phyloP scores from a whole-genome alignment of 2,113 vertebrate species.

The Setophaga petechia region DNA sequence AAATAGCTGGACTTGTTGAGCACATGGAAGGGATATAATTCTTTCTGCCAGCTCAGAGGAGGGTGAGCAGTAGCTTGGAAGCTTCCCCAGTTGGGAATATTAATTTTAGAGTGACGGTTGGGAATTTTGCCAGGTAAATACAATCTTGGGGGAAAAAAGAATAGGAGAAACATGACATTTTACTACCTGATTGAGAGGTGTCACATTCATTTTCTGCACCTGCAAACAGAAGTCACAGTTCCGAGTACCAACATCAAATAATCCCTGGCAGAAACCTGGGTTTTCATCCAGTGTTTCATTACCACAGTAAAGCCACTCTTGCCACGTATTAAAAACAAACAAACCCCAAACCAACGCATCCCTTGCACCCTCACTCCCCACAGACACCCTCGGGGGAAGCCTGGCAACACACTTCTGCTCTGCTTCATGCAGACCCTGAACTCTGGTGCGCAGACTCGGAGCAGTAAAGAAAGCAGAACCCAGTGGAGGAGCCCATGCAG shows the following conservation, averaged over 20 bases:
- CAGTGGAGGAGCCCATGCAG: rapidly evolving
- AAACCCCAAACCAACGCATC: background rate
- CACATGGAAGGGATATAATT: constrained; percentile 54
- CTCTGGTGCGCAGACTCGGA: rapidly evolving
- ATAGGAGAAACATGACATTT: background rate
- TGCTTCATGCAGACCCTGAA: rapidly evolving
- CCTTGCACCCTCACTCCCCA: rapidly evolving
- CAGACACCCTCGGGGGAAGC: background rate
- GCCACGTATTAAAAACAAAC: background rate
- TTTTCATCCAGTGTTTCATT: background rate
- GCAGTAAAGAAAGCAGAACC: background rate
- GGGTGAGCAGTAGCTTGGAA: constrained; percentile 10
- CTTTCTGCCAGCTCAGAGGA: constrained; percentile 43
- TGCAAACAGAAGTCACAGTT: background rate
- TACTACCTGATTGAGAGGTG: background rate
- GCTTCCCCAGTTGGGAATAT: background rate
- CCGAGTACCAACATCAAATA: background rate
- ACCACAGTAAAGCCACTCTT: background rate
- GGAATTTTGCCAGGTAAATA: background rate
- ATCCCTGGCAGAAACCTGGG: background rate
- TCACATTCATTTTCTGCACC: background rate
- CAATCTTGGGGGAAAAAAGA: background rate
- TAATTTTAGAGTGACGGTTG: constrained; percentile 1
- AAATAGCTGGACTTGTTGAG: constrained; percentile 69
- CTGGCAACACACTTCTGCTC: background rate